Evolutionary conservation across 2,797 vertebrate genomes (phyloP).

Genomic region (Crypturellus tataupa): DNA sequence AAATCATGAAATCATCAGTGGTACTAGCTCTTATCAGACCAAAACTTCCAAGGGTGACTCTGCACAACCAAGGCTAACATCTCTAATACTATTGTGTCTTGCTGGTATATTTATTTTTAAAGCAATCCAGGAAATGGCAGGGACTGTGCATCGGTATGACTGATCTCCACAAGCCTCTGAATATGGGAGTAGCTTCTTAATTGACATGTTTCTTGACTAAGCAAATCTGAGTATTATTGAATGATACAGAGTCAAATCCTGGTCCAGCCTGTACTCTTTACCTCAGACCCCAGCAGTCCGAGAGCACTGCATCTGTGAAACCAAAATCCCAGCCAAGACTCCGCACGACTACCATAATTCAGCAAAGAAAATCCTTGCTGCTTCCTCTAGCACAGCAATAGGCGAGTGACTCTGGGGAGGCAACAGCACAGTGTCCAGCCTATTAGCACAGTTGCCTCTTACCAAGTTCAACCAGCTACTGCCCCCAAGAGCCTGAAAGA

Average conservation of each 20-base stretch:
- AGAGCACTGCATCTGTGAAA: not conserved
- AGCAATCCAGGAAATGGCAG: not conserved
- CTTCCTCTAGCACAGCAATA: not conserved
- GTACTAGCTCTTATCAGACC: not conserved
- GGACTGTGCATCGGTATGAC: not conserved
- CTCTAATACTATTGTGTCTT: slow-evolving; percentile 23
- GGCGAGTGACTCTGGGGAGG: not conserved
- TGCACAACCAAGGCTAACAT: slow-evolving; percentile 3
- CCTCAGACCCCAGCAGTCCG: not conserved
- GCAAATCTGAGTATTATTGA: not conserved
- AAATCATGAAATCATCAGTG: not conserved
- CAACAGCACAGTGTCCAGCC: not conserved
- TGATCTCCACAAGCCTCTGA: not conserved
- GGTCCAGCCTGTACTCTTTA: not conserved
- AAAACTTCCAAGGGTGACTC: not conserved
- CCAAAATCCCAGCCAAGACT: not conserved
- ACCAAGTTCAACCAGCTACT: not conserved
- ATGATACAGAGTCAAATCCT: not conserved
- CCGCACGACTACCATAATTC: not conserved
- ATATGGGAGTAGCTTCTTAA: not conserved
- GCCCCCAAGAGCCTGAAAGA: not conserved
- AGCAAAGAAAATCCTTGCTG: not conserved
- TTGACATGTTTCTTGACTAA: not conserved
- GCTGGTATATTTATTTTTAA: not conserved
- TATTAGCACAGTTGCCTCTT: not conserved